These are phyloP conservation scores for Diabrotica virgifera DNA, from an alignment of 1,140 invertebrate species.

Conservation along the genomic window DNA sequence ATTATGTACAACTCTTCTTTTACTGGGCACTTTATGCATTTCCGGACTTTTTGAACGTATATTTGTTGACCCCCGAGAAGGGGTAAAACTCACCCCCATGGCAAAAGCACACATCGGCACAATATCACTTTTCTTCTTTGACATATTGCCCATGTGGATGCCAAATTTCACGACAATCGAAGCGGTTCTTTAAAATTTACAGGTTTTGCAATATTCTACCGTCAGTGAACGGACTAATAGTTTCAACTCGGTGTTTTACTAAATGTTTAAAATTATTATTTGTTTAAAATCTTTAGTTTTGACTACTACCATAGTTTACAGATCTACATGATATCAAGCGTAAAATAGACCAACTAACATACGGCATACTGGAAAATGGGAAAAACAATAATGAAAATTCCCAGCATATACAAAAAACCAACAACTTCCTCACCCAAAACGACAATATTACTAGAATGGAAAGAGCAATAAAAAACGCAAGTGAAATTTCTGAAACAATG, in stretches of 20 bases:
- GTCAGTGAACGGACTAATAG: too few relatives aligned
- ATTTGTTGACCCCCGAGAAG: too few relatives aligned
- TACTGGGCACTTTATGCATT: too few relatives aligned
- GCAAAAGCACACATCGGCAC: too few relatives aligned
- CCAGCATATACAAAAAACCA: conserved; percentile 28
- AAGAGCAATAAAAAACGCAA: conserved; percentile 49
- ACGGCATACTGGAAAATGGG: conserved; percentile 31
- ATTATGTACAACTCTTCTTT: too few relatives aligned
- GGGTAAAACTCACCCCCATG: too few relatives aligned
- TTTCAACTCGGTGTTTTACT: background rate
- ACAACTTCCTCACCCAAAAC: conserved; percentile 25
- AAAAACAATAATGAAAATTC: conserved; percentile 36
- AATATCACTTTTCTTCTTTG: too few relatives aligned
- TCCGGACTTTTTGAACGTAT: too few relatives aligned
- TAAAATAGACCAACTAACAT: conserved; percentile 33
- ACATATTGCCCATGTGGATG: too few relatives aligned
- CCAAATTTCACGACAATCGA: too few relatives aligned
- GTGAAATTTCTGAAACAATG: conserved; percentile 51
- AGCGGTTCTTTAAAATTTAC: too few relatives aligned
- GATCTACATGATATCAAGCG: conserved; percentile 31
- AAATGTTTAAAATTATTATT: conserved; percentile 3
- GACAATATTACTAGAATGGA: conserved; percentile 35
- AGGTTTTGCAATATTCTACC: too few relatives aligned
- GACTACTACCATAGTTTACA: conserved; percentile 21
- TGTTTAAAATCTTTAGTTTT: background rate